Evolutionary conservation across 2,797 vertebrate species (phyloP), one percentile per base, ranked within the genome.

Genomic region (Halcyon smyrnensis): DNA sequence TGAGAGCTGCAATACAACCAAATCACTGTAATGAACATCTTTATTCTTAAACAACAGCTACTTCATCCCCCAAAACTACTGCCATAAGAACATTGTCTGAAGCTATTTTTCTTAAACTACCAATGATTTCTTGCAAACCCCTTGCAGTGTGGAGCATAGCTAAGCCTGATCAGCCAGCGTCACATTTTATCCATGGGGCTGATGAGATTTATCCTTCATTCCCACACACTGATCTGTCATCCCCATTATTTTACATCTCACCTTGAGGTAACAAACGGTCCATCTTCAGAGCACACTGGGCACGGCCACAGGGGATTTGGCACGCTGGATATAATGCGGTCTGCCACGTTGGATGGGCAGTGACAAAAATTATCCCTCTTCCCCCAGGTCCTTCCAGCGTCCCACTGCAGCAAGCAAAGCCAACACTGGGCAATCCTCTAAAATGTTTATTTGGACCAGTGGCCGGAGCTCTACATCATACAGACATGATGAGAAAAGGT

Each of bases 381-480:
- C 94, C 98, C 93, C 82, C 97, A 99, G 99, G 98, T 98, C 98
- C 96, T 98, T 98, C 87, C 98, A 89, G 77, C 98, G 97, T 94
- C 98, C 98, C 89, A 96, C 97, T 80, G 98, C 98, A 86, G 67
- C 94, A 56, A 98, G 97, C 97, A 92, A 97, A 97, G 95, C 95
- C 97, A 97, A 95, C 87, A 93, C 95, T 92, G 97, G 94, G 97
- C 90, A 97, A 95, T 95, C 98, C 90, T 98, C 98, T 97, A 99
- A 98, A 97, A 99, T 99, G 99, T 99, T 99, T 98, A 98, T 99
- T 97, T 99, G 99, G 99, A 98, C 98, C 97, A 99, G 99, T 98
- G 98, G 98, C 95, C 98, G 99, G 98, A 98, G 98, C 97, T 97
- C 96, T 97, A 96, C 98, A 97, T 97, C 98, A 97, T 98, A 98